Evolutionary conservation across 2,113 vertebrate species (phyloP).

Genomic region (Nesoenas mayeri): DNA sequence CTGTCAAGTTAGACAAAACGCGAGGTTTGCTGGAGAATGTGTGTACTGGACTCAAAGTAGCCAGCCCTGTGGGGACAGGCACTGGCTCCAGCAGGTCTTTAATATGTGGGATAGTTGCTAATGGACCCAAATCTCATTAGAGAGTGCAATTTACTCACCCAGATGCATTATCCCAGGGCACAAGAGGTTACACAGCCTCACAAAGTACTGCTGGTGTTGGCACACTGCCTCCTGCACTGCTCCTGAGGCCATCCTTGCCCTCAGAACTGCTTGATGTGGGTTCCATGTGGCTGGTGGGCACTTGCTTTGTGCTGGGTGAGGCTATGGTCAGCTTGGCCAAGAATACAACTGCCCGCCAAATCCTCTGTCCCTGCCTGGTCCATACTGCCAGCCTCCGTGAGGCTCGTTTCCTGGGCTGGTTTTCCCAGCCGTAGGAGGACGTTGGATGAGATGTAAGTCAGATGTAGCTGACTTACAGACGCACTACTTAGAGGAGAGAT

Average conservation of each 20-base stretch:
- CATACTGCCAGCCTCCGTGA: fast-evolving
- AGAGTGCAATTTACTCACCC: background rate
- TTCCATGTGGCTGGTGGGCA: background rate
- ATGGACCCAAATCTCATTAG: background rate
- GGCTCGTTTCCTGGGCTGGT: background rate
- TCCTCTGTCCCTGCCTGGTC: background rate
- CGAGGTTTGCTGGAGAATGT: background rate
- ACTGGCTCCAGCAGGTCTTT: background rate
- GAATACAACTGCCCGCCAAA: background rate
- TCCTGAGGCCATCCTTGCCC: background rate
- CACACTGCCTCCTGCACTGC: background rate
- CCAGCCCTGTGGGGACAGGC: background rate
- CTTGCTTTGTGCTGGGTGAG: background rate
- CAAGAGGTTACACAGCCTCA: background rate
- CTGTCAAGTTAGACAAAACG: background rate
- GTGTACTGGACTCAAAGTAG: background rate
- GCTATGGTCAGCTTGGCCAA: background rate
- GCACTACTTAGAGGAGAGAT: background rate
- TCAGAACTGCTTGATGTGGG: fast-evolving
- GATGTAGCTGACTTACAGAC: background rate
- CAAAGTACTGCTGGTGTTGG: background rate
- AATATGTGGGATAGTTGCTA: background rate
- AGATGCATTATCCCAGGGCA: background rate
- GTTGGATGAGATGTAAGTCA: background rate
- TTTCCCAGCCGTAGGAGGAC: background rate